These are phyloP conservation scores for Atherinomorus stipes DNA, from an alignment of 2,113 vertebrate species.

Conservation along the genomic window DNA sequence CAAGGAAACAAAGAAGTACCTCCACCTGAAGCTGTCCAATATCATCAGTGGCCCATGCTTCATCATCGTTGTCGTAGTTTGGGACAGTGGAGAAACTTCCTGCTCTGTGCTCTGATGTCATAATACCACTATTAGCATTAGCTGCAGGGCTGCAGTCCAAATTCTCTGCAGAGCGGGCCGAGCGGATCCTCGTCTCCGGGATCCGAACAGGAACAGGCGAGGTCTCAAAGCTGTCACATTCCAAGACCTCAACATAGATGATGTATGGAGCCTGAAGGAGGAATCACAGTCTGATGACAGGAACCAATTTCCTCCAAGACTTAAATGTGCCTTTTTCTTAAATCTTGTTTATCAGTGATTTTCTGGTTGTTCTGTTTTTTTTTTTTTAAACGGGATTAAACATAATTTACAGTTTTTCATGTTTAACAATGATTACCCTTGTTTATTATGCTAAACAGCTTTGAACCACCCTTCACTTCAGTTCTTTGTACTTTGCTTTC, in stretches of 20 bases:
- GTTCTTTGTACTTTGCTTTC: too few relatives aligned
- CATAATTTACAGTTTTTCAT: too few relatives aligned
- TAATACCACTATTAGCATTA: conserved; percentile 22
- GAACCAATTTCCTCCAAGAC: background rate
- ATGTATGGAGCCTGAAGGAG: conserved; percentile 91
- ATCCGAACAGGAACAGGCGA: conserved; percentile 89
- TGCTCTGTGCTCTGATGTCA: conserved; percentile 87
- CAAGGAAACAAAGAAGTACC: conserved; percentile 66
- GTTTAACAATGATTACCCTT: too few relatives aligned
- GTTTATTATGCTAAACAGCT: too few relatives aligned
- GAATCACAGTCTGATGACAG: background rate
- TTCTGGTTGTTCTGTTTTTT: too few relatives aligned
- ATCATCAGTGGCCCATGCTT: conserved; percentile 96
- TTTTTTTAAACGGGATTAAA: too few relatives aligned
- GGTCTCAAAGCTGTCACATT: conserved; percentile 94
- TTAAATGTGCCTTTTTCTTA: background rate
- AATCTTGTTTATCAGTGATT: too few relatives aligned
- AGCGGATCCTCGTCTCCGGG: conserved; percentile 93
- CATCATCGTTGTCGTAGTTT: conserved; percentile 96
- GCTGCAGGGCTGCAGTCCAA: conserved; percentile 83
- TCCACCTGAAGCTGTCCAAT: conserved; percentile 96
- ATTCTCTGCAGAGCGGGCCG: conserved; percentile 92
- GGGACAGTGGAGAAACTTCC: conserved; percentile 92
- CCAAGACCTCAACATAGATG: conserved; percentile 95
- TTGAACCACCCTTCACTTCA: too few relatives aligned